Evolutionary conservation across 2,797 vertebrate species (phyloP).

Genomic region (Myiotriccus ornatus): DNA sequence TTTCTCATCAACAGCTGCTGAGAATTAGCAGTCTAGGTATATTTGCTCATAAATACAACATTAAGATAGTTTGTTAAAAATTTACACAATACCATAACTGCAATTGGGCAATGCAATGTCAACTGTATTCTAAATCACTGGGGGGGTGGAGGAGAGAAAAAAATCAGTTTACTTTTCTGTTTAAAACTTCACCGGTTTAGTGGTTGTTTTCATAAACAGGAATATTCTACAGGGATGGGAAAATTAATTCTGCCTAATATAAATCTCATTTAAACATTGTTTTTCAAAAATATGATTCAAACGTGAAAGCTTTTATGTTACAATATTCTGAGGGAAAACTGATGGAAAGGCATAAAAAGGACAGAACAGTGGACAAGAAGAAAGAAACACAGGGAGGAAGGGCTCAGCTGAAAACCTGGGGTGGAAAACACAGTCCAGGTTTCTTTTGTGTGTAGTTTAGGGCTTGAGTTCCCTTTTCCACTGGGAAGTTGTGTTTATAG

Average conservation of each 20-base stretch:
- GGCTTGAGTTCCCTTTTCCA: background rate
- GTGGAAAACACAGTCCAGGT: background rate
- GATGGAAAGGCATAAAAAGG: background rate
- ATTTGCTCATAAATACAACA: background rate
- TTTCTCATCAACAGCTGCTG: background rate
- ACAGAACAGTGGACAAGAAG: background rate
- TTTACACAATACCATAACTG: background rate
- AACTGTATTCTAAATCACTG: background rate
- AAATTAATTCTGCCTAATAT: background rate
- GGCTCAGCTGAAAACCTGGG: background rate
- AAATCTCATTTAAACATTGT: background rate
- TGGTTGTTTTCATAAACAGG: background rate
- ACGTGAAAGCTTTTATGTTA: background rate
- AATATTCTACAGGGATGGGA: background rate
- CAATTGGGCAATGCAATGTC: background rate
- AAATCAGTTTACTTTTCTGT: background rate
- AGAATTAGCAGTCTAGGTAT: background rate
- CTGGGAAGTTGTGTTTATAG: background rate
- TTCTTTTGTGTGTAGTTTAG: background rate
- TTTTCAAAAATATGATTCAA: background rate
- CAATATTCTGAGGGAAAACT: background rate
- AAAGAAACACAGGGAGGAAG: background rate
- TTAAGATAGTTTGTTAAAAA: background rate
- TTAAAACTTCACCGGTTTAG: background rate
- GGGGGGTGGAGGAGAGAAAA: rapidly evolving